Evolutionary conservation across 2,888 invertebrate genomes (phyloP).

Genomic region (Troides helena): DNA sequence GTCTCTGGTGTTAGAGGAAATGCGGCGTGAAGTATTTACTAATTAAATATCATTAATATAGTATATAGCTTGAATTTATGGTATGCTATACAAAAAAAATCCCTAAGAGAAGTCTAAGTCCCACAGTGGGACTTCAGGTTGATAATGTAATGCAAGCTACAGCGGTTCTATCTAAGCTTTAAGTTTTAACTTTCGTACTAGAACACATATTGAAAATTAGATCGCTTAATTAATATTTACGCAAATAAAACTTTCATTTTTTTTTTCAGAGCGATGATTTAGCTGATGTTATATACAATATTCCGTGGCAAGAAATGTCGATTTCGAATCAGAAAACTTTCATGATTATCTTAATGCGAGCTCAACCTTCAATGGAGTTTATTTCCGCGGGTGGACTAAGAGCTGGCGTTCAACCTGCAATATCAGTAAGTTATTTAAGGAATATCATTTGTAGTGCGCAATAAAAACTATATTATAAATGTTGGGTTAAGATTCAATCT

Average conservation of each 20-base stretch:
- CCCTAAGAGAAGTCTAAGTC: too few relatives aligned
- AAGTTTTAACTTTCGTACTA: not conserved
- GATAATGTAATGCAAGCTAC: not conserved
- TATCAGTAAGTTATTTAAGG: constrained; percentile 36
- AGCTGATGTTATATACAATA: constrained; percentile 40
- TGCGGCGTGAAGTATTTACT: constrained; percentile 36
- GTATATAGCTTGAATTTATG: not conserved
- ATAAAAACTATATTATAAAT: too few relatives aligned
- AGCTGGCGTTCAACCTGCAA: constrained; percentile 46
- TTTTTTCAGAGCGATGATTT: constrained; percentile 42
- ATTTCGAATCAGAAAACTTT: constrained; percentile 44
- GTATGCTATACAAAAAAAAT: too few relatives aligned
- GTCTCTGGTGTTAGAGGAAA: constrained; percentile 44
- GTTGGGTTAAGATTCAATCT: too few relatives aligned
- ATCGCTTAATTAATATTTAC: too few relatives aligned
- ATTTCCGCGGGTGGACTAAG: constrained; percentile 44
- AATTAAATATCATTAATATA: too few relatives aligned
- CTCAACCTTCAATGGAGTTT: constrained; percentile 42
- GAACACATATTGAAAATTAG: not conserved
- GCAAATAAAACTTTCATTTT: too few relatives aligned
- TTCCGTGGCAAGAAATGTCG: constrained; percentile 48
- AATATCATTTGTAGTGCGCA: too few relatives aligned
- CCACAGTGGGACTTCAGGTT: too few relatives aligned
- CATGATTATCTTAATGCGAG: constrained; percentile 39
- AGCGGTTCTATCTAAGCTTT: not conserved